Percentiles rank a stretch among this genome's conserved stretches.
phyloP scores from a whole-genome alignment of 92 coral and sea anemone genomes.

The Scolanthus callimorphus region DNA sequence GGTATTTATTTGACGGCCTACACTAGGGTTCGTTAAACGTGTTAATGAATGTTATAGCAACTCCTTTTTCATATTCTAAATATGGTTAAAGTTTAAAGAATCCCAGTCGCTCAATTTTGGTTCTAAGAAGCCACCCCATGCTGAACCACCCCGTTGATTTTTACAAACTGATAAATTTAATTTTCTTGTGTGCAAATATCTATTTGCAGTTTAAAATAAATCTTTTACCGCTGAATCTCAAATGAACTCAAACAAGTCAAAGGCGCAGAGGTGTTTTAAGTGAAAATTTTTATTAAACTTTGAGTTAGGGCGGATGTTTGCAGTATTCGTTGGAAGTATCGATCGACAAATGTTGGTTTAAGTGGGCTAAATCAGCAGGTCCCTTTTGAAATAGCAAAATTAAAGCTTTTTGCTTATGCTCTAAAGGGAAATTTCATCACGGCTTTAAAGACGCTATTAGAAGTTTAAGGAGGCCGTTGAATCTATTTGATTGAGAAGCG shows the following conservation, averaged over 20 bases:
- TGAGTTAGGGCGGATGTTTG: slow-evolving; percentile 73
- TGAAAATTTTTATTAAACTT: slow-evolving; percentile 62
- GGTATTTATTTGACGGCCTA: slow-evolving; percentile 26
- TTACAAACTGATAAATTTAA: slow-evolving; percentile 27
- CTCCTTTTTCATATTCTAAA: no score
- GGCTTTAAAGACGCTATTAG: slow-evolving; percentile 32
- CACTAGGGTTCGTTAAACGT: slow-evolving; percentile 17
- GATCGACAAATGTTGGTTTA: slow-evolving; percentile 64
- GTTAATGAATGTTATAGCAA: slow-evolving; percentile 17
- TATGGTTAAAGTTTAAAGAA: no score
- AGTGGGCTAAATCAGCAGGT: slow-evolving; percentile 74
- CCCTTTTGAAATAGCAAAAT: slow-evolving; percentile 61
- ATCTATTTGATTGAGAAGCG: not conserved
- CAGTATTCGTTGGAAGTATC: slow-evolving; percentile 50
- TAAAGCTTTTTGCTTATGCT: slow-evolving; percentile 60
- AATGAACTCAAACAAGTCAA: slow-evolving; percentile 67
- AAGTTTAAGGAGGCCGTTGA: slow-evolving; percentile 15
- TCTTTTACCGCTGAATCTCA: slow-evolving; percentile 50
- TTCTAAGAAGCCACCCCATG: no score
- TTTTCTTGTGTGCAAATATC: slow-evolving; percentile 63
- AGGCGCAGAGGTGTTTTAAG: slow-evolving; percentile 40
- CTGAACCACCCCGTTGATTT: not conserved
- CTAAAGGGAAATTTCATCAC: slow-evolving; percentile 29
- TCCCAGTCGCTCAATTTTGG: no score
- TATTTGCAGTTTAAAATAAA: slow-evolving; percentile 58